Base-by-base conservation (phyloP, 2,797 vertebrate genomes). In the Columba guinea region DNA sequence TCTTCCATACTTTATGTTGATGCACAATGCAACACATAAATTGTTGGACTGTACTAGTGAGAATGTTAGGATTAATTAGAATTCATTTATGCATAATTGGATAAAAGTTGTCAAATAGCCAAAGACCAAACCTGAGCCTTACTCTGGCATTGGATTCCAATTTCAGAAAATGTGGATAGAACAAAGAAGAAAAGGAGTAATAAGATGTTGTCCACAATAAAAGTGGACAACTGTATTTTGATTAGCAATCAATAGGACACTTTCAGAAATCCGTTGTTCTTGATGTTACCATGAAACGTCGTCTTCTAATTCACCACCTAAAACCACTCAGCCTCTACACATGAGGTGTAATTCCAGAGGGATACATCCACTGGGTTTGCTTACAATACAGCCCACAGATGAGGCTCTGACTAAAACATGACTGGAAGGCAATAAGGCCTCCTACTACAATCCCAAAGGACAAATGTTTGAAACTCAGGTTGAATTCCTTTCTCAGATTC, bases 401-500 rank as follows among this genome's bases (percentile, higher is more conserved):
- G 55, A 81, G 51, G 24, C 46, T 85, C 53, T 73, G 59, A 86
- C 67, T 89, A 53, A 87, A 89, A 95, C 5, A 3, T 89, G 80
- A 86, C 84, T 86, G 27, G 80, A 94, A 93, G 77, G 67, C 41
- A 94, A 59, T 69, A 90, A 93, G n/a, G 1, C 14, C 30, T 94
- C 79, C 65, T 87, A 59, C 79, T 87, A 46, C 52, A 94, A 82
- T 94, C 90, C 86, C 86, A 93, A 74, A 93, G 84, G 90, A 93
- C 48, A 89, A 92, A 78, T 58, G 23, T 64, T 95, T 92, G 77
- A 95, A 95, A 95, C 67, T 73, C 41, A 41, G 44, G 63, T 70
- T 91, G 75, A 94, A 94, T 68, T 94, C 53, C 26, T 87, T 76
- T 76, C 78, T 89, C 62, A 5, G 3, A 63, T 65, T 82, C 88